Evolutionary conservation across 2,113 vertebrate genomes (phyloP).

Genomic region (Lepidothrix coronata): DNA sequence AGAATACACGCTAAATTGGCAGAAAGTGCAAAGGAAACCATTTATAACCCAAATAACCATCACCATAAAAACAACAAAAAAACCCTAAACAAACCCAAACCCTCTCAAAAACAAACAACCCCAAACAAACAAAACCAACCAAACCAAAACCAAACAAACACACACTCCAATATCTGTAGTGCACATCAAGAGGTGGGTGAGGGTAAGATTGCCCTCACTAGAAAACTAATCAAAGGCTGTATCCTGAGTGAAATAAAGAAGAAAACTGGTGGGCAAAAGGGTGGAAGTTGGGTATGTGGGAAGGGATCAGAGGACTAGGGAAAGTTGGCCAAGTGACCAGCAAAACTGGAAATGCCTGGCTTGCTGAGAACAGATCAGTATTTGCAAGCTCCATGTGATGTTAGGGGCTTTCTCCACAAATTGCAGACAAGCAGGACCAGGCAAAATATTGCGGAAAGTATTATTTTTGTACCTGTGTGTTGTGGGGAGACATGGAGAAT

Average conservation of each 20-base stretch:
- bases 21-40: background rate
- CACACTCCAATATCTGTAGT: background rate
- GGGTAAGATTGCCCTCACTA: background rate
- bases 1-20: background rate
- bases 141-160: background rate
- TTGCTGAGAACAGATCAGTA: background rate
- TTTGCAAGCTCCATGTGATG: background rate
- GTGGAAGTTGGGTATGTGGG: background rate
- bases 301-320: background rate
- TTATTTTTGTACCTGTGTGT: constrained; percentile 19
- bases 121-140: background rate
- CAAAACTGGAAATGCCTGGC: background rate
- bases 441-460: background rate
- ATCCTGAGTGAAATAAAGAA: background rate
- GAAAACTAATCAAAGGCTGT: background rate
- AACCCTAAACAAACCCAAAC: background rate
- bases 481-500: background rate
- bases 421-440: background rate
- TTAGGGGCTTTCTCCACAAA: background rate
- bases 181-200: background rate
- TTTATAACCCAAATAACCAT: background rate
- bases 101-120: background rate
- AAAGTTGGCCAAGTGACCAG: background rate
- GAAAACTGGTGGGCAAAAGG: background rate
- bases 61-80: background rate